Conservation (phyloP, 2,113 vertebrate species). For the Noctilio leporinus region DNA sequence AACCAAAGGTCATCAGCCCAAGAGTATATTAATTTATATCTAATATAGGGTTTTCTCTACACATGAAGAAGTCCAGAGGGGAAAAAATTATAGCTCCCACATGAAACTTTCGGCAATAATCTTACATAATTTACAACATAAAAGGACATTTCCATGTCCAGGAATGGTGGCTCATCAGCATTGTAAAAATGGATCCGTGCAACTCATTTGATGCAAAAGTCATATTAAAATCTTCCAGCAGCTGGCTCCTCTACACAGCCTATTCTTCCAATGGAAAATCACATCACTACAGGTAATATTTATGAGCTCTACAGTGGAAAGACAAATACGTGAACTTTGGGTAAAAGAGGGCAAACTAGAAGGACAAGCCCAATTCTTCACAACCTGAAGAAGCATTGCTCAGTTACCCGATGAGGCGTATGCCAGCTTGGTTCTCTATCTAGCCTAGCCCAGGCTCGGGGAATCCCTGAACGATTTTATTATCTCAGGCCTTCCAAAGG, state of each 20-base stretch:
- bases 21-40: conserved; percentile 74
- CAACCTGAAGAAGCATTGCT: neutral
- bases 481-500: conserved; percentile 72
- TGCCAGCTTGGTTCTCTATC: conserved; percentile 56
- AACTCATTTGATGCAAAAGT: conserved; percentile 63
- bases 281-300: neutral
- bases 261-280: neutral
- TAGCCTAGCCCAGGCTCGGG: conserved; percentile 58
- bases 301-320: neutral
- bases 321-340: conserved; percentile 15
- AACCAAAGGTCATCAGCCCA: conserved; percentile 70
- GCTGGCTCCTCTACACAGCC: neutral
- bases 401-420: neutral
- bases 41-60: conserved; percentile 71
- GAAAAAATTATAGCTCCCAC: conserved; percentile 72
- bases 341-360: conserved; percentile 52
- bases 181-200: conserved; percentile 53
- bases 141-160: conserved; percentile 62
- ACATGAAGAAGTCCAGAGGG: conserved; percentile 77
- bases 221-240: neutral
- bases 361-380: neutral
- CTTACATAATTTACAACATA: conserved; percentile 71
- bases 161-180: conserved; percentile 56
- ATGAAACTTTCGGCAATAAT: conserved; percentile 75
- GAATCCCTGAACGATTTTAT: conserved; percentile 74